phyloP scores from a whole-genome alignment of 64 coral and sea anemone genomes.

The Porites lutea region DNA sequence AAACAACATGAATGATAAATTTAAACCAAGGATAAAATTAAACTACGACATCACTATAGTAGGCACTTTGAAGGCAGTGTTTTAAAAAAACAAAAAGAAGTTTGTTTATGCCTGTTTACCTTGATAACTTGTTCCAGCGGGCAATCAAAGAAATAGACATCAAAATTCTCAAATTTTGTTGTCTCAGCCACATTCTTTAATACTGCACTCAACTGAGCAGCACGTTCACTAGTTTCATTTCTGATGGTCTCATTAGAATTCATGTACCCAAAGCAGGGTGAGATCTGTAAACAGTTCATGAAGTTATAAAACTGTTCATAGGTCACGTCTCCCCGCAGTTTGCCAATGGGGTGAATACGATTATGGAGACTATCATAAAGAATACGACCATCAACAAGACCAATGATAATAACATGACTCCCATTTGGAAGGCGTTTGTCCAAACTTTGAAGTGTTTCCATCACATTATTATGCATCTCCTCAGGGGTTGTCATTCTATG shows the following conservation, averaged over 20 bases:
- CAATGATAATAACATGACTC: slow-evolving; percentile 91
- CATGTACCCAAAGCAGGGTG: slow-evolving; percentile 91
- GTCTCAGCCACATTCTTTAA: slow-evolving; percentile 75
- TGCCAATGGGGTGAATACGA: slow-evolving; percentile 93
- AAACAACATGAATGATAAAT: no score
- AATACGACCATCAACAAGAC: slow-evolving; percentile 85
- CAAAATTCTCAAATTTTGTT: slow-evolving; percentile 78
- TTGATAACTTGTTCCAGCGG: slow-evolving; percentile 71
- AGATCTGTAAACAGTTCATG: slow-evolving; percentile 93
- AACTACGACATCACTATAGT: no score
- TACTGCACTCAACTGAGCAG: slow-evolving; percentile 77
- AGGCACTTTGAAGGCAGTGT: no score
- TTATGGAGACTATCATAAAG: slow-evolving; percentile 89
- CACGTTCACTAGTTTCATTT: slow-evolving; percentile 79
- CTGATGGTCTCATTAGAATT: slow-evolving; percentile 93
- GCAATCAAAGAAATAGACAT: slow-evolving; percentile 79
- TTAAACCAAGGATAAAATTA: no score
- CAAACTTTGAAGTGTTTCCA: slow-evolving; percentile 78
- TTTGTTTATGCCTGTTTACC: slow-evolving; percentile 25
- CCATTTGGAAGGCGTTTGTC: slow-evolving; percentile 78
- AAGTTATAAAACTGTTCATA: slow-evolving; percentile 94
- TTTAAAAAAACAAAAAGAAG: neutral
- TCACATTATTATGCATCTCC: slow-evolving; percentile 83
- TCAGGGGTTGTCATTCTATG: slow-evolving; percentile 88
- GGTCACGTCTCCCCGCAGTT: slow-evolving; percentile 81